phyloP scores from a whole-genome alignment of 2,113 vertebrate genomes.

The Leucopternis melanops region DNA sequence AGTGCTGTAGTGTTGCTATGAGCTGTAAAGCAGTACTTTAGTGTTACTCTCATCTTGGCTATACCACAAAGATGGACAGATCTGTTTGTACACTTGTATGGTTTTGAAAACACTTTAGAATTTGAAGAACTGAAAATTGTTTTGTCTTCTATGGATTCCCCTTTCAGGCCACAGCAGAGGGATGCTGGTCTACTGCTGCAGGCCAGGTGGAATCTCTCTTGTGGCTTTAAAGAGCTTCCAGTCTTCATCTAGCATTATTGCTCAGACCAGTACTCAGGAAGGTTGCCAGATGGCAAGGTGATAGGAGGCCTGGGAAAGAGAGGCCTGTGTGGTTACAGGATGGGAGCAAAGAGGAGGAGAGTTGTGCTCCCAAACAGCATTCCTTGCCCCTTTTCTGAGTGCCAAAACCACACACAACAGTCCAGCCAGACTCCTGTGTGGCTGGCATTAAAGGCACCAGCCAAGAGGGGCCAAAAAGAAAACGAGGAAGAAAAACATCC shows the following conservation, averaged over 20 bases:
- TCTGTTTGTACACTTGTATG: background rate
- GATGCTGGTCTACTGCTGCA: background rate
- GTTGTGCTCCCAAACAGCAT: background rate
- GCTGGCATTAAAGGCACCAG: background rate
- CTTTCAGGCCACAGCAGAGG: background rate
- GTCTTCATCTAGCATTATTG: background rate
- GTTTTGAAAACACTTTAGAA: background rate
- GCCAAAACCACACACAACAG: background rate
- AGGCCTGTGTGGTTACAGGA: background rate
- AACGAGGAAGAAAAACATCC: background rate
- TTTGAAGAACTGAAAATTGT: background rate
- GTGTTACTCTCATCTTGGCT: background rate
- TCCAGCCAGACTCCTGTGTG: background rate
- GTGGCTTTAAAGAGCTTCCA: background rate
- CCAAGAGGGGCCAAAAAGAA: background rate
- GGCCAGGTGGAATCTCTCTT: background rate
- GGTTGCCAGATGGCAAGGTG: background rate
- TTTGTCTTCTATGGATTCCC: background rate
- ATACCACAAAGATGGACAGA: background rate
- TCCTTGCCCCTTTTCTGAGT: background rate
- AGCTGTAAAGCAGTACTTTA: background rate
- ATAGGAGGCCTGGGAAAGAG: background rate
- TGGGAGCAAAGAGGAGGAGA: background rate
- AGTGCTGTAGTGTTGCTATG: background rate
- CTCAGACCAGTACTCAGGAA: background rate